Conservation (phyloP, 2,888 invertebrate species). For the Petrolisthes manimaculis region DNA sequence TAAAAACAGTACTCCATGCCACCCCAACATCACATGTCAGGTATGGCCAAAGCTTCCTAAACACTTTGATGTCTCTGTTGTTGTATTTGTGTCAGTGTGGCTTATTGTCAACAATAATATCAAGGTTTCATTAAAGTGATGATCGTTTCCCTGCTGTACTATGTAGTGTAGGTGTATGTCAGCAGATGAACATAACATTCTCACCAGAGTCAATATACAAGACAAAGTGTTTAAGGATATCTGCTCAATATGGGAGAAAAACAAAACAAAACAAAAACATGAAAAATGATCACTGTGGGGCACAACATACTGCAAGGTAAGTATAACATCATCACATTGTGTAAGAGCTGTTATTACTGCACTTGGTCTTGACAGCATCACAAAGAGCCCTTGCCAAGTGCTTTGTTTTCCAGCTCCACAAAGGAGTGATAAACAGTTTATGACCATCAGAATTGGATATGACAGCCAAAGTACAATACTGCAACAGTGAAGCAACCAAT, state of each 20-base stretch:
- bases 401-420: background rate
- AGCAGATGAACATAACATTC: too few relatives aligned
- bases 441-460: background rate
- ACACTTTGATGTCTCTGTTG: background rate
- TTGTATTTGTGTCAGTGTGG: background rate
- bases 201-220: too few relatives aligned
- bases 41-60: background rate
- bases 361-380: background rate
- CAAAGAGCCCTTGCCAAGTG: constrained; percentile 14
- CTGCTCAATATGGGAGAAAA: constrained; percentile 6
- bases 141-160: too few relatives aligned
- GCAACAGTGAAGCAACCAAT: background rate
- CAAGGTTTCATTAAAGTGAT: too few relatives aligned
- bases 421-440: background rate
- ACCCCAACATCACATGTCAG: background rate
- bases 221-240: background rate
- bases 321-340: constrained; percentile 42
- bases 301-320: constrained; percentile 43
- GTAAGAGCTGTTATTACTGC: background rate
- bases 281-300: constrained; percentile 34
- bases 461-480: background rate
- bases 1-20: background rate
- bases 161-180: too few relatives aligned
- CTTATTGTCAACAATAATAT: background rate
- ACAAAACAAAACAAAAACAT: constrained; percentile 13